phyloP scores from a whole-genome alignment of 2,888 invertebrate species.

The Himalopsyche kuldschensis region DNA sequence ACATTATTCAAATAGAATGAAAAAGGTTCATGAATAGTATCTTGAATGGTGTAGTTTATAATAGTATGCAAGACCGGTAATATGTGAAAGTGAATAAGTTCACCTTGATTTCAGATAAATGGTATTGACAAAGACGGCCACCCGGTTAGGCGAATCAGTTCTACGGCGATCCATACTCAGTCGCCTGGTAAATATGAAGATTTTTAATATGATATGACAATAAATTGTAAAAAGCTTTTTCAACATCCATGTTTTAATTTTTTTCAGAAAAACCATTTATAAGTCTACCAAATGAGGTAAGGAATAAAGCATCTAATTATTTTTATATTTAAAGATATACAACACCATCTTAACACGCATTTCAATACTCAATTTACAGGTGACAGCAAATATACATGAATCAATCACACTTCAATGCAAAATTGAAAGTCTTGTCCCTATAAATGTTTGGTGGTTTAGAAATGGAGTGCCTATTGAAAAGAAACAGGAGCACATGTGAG shows the following conservation, averaged over 20 bases:
- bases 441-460: slow-evolving; percentile 60
- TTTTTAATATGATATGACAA: neutral
- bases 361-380: slow-evolving; percentile 41
- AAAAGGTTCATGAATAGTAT: no score
- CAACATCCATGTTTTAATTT: slow-evolving; percentile 5
- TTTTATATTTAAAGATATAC: neutral
- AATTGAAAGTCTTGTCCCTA: slow-evolving; percentile 66
- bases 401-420: slow-evolving; percentile 60
- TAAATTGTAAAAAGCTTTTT: neutral
- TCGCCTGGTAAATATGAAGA: slow-evolving; percentile 52
- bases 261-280: slow-evolving; percentile 38
- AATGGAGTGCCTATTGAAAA: slow-evolving; percentile 40
- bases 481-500: slow-evolving; percentile 29
- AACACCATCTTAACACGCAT: neutral
- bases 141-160: slow-evolving; percentile 63
- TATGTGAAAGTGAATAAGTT: no score
- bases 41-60: no score
- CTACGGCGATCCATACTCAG: slow-evolving; percentile 67
- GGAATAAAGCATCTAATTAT: neutral
- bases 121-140: slow-evolving; percentile 65
- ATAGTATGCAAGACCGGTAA: no score
- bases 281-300: slow-evolving; percentile 22
- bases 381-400: slow-evolving; percentile 51
- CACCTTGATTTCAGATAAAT: slow-evolving; percentile 55
- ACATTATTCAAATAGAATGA: no score